These are phyloP conservation scores for Chaitophorus viminalis DNA, from an alignment of 2,888 invertebrate species.

Conservation along the genomic window DNA sequence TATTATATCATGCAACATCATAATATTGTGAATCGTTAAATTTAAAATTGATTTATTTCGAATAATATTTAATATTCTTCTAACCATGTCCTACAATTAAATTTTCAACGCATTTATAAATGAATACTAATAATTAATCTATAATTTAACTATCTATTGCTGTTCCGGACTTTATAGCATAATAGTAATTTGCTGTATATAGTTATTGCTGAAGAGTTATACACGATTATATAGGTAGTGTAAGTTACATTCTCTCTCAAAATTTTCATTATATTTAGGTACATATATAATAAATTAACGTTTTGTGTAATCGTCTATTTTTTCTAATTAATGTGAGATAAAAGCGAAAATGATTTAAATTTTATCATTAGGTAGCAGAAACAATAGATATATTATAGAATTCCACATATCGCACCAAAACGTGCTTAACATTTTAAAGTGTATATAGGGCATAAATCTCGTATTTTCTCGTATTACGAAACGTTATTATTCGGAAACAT, in stretches of 20 bases:
- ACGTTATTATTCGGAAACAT: neutral
- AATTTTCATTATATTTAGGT: neutral
- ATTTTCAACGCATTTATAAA: too few species aligned
- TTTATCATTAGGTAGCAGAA: neutral
- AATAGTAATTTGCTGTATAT: neutral
- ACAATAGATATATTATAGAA: neutral
- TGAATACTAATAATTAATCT: too few species aligned
- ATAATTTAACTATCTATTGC: neutral
- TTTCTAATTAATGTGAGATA: neutral
- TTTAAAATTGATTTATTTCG: too few species aligned
- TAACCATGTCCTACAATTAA: too few species aligned
- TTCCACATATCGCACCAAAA: neutral
- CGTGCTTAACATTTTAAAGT: conserved; percentile 20
- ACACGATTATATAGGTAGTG: too few species aligned
- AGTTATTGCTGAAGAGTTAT: too few species aligned
- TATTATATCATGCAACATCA: too few species aligned
- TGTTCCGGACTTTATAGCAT: neutral
- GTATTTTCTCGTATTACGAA: neutral
- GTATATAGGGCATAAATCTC: neutral
- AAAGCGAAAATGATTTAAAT: neutral
- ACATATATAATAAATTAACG: neutral
- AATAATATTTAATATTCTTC: too few species aligned
- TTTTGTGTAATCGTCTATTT: neutral
- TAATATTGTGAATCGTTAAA: neutral
- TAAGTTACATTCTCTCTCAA: too few species aligned